Base-by-base conservation (phyloP, 2,113 vertebrate genomes). In the Microcebus lehilahytsara region DNA sequence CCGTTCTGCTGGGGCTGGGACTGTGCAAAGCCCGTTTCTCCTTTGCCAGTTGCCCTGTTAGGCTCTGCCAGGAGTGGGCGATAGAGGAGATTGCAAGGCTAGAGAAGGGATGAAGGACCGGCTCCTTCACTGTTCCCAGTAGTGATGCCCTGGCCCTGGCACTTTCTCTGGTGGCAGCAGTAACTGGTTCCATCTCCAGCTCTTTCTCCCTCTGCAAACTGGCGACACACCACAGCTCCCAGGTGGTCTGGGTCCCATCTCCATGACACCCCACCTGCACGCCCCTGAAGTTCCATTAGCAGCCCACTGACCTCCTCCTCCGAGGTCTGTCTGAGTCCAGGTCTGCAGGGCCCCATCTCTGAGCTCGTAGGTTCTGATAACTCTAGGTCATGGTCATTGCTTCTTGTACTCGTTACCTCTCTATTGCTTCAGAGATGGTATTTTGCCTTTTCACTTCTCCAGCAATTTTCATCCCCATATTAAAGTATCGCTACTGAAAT, bases 11-110 rank as follows among this genome's bases (percentile, higher is more conserved):
- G 37, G 42, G 81, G 40, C 17, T 23, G 42, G 20, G 62, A 14
- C 20, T 85, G 16, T 66, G 62, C 30, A 67, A 67, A 51, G 62
- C 78, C 40, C 56, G 1, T 32, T 74, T 6, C 25, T 53, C 58
- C 58, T 85, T 17, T 75, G 34, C 16, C 56, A 53, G 56, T 60
- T 66, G 19, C 34, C n/a, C 8, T 74, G 3, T 25, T 77, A 13
- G 34, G 20, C 17, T 85, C 69, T 75, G 69, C 11, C 42, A 53
- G 3, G 37, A 74, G 5, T 62, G 17, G 79, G 2, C 0, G 0
- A 84, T 11, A 46, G 69, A 83, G 25, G 42, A 40, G 69, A 53
- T 12, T 53, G 12, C 34, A 62, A 34, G 16, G 60, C 1, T 37
- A 14, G 40, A 62, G 23, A 16, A 25, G 46, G 53, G 74, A 71